A percentile compares a stretch with the other conserved stretches of the same genome.
These are phyloP conservation scores for Tinea trinotella DNA, from an alignment of 2,888 invertebrate species.

Conservation along the genomic window DNA sequence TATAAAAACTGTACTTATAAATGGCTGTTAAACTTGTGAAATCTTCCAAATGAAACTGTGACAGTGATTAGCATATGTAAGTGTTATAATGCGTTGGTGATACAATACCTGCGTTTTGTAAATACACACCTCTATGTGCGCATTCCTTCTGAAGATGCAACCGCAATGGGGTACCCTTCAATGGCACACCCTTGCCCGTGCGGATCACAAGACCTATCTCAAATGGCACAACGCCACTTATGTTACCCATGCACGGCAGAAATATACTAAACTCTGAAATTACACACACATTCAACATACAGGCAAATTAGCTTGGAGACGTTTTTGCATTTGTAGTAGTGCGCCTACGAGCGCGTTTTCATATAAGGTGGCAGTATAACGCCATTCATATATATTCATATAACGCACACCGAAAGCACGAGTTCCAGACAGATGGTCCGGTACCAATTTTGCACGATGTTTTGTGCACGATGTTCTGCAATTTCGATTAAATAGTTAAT, in stretches of 20 bases:
- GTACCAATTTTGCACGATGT: no score
- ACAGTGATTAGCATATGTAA: constrained; percentile 24
- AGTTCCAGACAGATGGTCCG: no score
- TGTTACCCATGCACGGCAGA: constrained; percentile 89
- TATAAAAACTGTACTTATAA: no score
- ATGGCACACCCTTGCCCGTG: constrained; percentile 82
- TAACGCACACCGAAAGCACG: no score
- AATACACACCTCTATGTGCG: constrained; percentile 90
- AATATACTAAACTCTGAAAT: constrained; percentile 87
- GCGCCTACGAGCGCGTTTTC: no score
- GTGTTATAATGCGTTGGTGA: constrained; percentile 74
- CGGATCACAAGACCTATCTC: constrained; percentile 89
- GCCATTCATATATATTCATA: no score
- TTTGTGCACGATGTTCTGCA: no score
- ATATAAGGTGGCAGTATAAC: no score
- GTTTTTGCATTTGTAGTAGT: no score
- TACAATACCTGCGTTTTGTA: constrained; percentile 74
- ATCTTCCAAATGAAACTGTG: background rate
- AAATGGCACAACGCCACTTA: constrained; percentile 89
- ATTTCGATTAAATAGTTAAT: no score
- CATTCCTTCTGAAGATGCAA: constrained; percentile 93
- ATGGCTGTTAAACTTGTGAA: constrained; percentile 11
- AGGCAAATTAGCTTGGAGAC: background rate
- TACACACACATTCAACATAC: constrained; percentile 28
- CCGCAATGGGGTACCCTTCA: constrained; percentile 90